Conservation (phyloP, 2,797 vertebrate species). For the Poeciliopsis gracilis region DNA sequence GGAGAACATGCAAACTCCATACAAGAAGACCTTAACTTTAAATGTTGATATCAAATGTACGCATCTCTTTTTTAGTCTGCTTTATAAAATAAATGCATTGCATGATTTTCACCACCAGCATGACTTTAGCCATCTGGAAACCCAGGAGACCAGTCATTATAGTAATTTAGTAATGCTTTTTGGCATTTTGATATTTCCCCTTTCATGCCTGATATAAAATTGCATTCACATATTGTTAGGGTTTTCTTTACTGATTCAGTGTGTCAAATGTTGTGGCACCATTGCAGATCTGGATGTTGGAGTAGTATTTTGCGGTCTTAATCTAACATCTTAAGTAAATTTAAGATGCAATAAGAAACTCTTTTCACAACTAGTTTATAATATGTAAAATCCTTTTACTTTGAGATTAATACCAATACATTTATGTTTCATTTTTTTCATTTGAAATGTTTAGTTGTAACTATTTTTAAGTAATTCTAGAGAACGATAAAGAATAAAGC, state of each 20-base stretch:
- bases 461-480: not conserved
- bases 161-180: not conserved
- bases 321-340: not conserved
- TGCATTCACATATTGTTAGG: not conserved
- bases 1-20: not conserved
- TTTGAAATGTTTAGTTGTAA: not conserved
- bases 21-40: not conserved
- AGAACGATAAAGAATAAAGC: not conserved
- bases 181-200: not conserved
- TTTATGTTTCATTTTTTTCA: not conserved
- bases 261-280: not conserved
- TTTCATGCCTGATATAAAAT: not conserved
- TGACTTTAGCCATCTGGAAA: not conserved
- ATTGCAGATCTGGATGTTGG: not conserved
- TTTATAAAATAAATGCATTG: not conserved
- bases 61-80: not conserved
- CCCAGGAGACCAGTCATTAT: not conserved
- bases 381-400: not conserved
- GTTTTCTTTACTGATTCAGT: not conserved
- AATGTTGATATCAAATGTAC: not conserved
- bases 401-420: not conserved
- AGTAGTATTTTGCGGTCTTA: not conserved
- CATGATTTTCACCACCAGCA: not conserved
- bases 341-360: not conserved
- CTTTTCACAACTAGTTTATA: too few relatives aligned